Evolutionary conservation across 1,140 invertebrate genomes (phyloP).

Genomic region (Luehdorfia chinensis): DNA sequence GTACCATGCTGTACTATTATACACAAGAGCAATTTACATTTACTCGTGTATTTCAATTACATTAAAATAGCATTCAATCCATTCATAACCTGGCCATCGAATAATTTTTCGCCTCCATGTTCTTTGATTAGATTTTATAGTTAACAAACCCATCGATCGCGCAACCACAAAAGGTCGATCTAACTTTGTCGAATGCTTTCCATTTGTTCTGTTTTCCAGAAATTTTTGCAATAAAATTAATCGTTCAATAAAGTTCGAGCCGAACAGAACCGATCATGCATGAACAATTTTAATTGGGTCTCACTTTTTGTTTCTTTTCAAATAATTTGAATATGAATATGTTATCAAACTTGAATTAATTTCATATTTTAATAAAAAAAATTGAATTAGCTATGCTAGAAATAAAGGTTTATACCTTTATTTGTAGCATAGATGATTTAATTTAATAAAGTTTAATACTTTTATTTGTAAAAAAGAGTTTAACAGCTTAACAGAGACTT

Average conservation of each 20-base stretch:
- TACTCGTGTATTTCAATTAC: no score
- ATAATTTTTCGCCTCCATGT: slow-evolving; percentile 41
- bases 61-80: background rate
- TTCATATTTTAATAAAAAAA: no score
- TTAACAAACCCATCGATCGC: slow-evolving; percentile 58
- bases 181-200: slow-evolving; percentile 47
- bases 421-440: no score
- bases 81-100: slow-evolving; percentile 37
- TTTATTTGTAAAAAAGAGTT: no score
- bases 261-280: slow-evolving; percentile 52
- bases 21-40: no score
- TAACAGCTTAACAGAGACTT: no score
- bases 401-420: no score
- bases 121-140: slow-evolving; percentile 60
- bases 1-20: no score
- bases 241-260: slow-evolving; percentile 70
- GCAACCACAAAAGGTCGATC: slow-evolving; percentile 56
- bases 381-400: no score
- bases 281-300: slow-evolving; percentile 63
- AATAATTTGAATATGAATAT: slow-evolving; percentile 8
- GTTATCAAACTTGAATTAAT: background rate
- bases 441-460: no score
- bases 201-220: slow-evolving; percentile 73
- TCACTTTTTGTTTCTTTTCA: slow-evolving; percentile 58
- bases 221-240: slow-evolving; percentile 76